These are phyloP conservation scores for Cyclura pinguis DNA, from an alignment of 2,797 vertebrate species.

Conservation along the genomic window DNA sequence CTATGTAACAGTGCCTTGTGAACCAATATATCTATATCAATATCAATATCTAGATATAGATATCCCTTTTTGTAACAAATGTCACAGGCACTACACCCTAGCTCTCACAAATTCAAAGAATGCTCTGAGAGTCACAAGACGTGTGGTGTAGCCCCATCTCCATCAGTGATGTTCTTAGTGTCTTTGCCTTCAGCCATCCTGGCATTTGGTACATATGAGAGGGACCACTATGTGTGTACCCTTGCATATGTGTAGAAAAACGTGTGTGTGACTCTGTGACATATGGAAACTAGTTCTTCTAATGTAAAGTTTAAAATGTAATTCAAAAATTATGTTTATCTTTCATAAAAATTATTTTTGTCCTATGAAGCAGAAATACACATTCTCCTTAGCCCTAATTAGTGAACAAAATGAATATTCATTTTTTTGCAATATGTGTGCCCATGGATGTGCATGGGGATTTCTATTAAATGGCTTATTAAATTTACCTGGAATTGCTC, in stretches of 20 bases:
- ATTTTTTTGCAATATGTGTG: neutral
- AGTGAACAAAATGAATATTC: neutral
- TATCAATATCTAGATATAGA: too few relatives aligned
- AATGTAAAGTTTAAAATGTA: conserved; percentile 73
- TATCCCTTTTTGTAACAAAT: too few relatives aligned
- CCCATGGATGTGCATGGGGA: conserved; percentile 14
- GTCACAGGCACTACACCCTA: too few relatives aligned
- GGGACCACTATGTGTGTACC: neutral
- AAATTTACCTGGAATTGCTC: neutral
- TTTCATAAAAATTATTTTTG: conserved; percentile 61
- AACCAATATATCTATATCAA: too few relatives aligned
- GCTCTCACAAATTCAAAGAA: neutral
- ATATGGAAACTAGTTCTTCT: conserved; percentile 70
- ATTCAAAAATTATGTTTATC: neutral
- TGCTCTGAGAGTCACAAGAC: neutral
- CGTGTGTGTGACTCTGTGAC: conserved; percentile 41
- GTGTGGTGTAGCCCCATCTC: neutral
- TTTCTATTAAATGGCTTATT: fast-evolving
- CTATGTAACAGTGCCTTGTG: too few relatives aligned
- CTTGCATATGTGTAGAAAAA: neutral
- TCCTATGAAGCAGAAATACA: conserved; percentile 62
- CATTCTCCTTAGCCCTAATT: conserved; percentile 61
- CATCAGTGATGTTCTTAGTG: neutral
- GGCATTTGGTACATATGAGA: neutral
- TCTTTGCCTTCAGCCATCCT: neutral